Evolutionary conservation across 2,113 vertebrate genomes (phyloP).

Genomic region (Cairina moschata): DNA sequence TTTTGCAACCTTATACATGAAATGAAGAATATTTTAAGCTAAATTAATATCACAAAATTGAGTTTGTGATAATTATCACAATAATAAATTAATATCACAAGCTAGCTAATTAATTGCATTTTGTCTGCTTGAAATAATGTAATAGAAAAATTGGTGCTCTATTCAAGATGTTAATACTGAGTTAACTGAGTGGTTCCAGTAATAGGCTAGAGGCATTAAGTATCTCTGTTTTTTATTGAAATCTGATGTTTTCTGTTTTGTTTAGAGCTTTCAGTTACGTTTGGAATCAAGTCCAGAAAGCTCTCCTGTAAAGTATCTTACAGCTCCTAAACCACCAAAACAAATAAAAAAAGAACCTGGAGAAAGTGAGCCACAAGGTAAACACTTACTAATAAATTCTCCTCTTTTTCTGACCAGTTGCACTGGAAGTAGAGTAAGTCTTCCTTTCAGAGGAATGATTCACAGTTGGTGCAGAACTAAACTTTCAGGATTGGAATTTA

Average conservation of each 20-base stretch:
- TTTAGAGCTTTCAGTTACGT: constrained; percentile 72
- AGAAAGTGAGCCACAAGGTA: constrained; percentile 79
- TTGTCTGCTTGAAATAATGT: not conserved
- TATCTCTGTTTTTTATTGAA: not conserved
- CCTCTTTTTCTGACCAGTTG: not conserved
- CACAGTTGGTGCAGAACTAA: not conserved
- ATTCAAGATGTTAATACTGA: not conserved
- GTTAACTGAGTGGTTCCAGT: not conserved
- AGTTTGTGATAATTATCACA: too few relatives aligned
- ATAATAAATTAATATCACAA: not conserved
- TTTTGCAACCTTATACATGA: not conserved
- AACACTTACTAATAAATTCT: not conserved
- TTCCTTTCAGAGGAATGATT: not conserved
- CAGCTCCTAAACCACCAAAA: constrained; percentile 52
- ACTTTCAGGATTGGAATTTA: not conserved
- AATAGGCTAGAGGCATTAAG: not conserved
- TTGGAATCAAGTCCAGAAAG: constrained; percentile 76
- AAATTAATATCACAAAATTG: not conserved
- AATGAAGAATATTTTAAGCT: accelerated
- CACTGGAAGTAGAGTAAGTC: not conserved
- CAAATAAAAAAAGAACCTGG: constrained; percentile 63
- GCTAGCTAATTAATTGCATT: not conserved
- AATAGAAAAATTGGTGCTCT: not conserved
- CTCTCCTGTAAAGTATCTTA: constrained; percentile 63
- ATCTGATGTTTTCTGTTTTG: not conserved